phyloP scores from a whole-genome alignment of 2,797 vertebrate species.

The Sebastes minor region DNA sequence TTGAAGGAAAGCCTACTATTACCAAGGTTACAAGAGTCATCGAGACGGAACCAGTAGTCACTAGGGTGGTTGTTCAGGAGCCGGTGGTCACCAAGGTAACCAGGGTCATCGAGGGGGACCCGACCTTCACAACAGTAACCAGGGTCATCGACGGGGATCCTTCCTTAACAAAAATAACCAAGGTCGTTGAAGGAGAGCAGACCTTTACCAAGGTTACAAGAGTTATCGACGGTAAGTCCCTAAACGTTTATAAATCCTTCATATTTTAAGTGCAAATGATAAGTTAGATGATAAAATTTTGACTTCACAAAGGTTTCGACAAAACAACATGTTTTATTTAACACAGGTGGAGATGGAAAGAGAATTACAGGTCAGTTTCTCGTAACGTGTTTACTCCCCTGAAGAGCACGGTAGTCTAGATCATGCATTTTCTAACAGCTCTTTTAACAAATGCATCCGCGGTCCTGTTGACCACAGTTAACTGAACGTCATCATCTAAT shows the following conservation, averaged over 20 bases:
- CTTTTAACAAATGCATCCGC: slow-evolving; percentile 18
- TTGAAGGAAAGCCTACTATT: slow-evolving; percentile 79
- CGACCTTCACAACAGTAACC: slow-evolving; percentile 33
- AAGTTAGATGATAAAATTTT: neutral
- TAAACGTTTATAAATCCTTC: neutral
- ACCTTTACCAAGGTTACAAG: slow-evolving; percentile 33
- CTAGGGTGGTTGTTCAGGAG: neutral
- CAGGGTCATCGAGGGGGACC: slow-evolving; percentile 57
- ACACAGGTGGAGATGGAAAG: slow-evolving; percentile 70
- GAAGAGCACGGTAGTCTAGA: neutral
- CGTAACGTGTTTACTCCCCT: neutral
- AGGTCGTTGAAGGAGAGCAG: slow-evolving; percentile 78
- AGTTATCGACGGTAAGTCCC: slow-evolving; percentile 66
- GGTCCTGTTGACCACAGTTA: neutral
- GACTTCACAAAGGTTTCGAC: neutral
- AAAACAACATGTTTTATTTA: neutral
- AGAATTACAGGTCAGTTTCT: slow-evolving; percentile 85
- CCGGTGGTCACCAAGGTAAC: neutral
- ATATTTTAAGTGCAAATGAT: neutral
- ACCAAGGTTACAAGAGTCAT: slow-evolving; percentile 58
- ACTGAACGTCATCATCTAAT: slow-evolving; percentile 6
- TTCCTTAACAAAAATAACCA: slow-evolving; percentile 74
- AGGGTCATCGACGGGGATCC: slow-evolving; percentile 78
- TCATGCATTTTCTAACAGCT: slow-evolving; percentile 29
- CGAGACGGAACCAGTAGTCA: neutral